Percentiles rank a stretch among this genome's conserved stretches.
Evolutionary conservation across 2,888 invertebrate species (phyloP).

Genomic region (Drosophila barbarae): DNA sequence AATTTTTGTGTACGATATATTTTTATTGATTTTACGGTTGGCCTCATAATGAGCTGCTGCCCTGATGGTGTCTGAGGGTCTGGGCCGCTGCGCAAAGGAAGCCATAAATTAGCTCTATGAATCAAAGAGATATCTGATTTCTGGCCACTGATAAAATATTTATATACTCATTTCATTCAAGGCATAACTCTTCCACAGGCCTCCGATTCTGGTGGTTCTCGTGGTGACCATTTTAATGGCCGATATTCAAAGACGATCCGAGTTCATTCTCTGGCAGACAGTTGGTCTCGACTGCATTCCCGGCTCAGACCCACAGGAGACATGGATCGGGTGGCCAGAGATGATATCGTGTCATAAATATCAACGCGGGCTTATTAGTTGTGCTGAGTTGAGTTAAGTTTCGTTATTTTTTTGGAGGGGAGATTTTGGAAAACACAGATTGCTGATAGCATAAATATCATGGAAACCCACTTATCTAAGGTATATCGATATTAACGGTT

Average conservation of each 20-base stretch:
- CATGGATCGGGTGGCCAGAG: constrained; percentile 47
- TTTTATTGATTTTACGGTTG: constrained; percentile 76
- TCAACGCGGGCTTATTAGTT: constrained; percentile 64
- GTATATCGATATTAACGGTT: constrained; percentile 34
- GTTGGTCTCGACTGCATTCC: constrained; percentile 59
- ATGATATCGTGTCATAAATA: constrained; percentile 76
- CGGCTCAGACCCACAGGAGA: constrained; percentile 48
- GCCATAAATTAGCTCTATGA: constrained; percentile 79
- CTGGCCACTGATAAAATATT: constrained; percentile 76
- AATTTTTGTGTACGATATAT: constrained; percentile 66
- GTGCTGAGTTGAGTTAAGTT: constrained; percentile 30
- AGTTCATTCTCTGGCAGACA: constrained; percentile 56
- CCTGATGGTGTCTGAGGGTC: constrained; percentile 63
- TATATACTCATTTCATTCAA: constrained; percentile 69
- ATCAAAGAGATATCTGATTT: constrained; percentile 78
- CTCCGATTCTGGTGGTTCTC: constrained; percentile 24
- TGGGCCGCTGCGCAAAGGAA: constrained; percentile 69
- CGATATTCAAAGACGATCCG: constrained; percentile 41
- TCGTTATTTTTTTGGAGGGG: constrained; percentile 16
- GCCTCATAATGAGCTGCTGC: constrained; percentile 71
- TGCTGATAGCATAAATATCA: constrained; percentile 26
- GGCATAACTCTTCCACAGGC: constrained; percentile 61
- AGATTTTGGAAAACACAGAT: constrained; percentile 38
- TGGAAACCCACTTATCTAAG: constrained; percentile 15
- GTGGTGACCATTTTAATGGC: constrained; percentile 57